Conservation (phyloP, 2,888 invertebrate species). For the Pollenia labialis region DNA sequence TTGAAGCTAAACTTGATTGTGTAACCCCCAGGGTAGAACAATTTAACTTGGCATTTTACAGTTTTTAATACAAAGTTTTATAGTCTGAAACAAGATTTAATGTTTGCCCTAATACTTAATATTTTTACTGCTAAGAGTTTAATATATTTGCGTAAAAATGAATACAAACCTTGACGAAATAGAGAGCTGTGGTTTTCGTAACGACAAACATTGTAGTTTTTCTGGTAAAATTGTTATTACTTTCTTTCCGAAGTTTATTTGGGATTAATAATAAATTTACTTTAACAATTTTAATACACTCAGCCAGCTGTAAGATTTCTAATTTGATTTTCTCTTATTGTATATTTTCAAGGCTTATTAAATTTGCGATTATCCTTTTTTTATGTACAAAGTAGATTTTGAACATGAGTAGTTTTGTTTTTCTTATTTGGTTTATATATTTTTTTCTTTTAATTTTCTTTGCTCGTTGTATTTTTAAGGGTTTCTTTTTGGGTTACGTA, state of each 20-base stretch:
- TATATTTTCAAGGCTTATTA: background rate
- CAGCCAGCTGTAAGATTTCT: background rate
- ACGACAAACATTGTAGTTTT: background rate
- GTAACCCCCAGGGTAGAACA: no score
- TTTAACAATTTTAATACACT: background rate
- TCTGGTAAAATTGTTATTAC: background rate
- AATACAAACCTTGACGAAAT: no score
- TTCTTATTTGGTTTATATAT: background rate
- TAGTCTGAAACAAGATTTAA: no score
- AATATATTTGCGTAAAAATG: no score
- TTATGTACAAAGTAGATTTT: background rate
- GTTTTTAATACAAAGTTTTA: no score
- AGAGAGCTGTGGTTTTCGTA: background rate
- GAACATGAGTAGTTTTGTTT: no score
- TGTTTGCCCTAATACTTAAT: no score
- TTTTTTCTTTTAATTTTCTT: background rate
- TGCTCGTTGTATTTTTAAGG: background rate
- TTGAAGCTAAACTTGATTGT: no score
- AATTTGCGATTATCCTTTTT: slow-evolving; percentile 13
- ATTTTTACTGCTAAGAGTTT: no score
- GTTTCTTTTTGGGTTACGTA: background rate
- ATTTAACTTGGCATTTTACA: no score
- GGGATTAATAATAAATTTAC: background rate
- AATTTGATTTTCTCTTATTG: background rate
- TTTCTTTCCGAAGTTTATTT: background rate